Conservation (phyloP, 2,113 vertebrate species). For the Dipodomys ordii region DNA sequence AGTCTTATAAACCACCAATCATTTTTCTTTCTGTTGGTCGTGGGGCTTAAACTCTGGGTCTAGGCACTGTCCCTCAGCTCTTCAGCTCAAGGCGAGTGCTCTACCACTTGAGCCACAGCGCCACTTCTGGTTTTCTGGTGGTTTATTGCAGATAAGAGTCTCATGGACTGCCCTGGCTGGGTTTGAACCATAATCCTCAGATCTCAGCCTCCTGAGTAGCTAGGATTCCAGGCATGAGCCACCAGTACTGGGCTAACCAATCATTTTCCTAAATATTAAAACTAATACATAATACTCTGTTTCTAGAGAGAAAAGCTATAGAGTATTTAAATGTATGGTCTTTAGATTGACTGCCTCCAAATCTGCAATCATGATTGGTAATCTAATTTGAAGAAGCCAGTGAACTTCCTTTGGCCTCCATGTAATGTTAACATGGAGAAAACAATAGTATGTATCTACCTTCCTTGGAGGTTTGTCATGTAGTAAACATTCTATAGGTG, state of each 20-base stretch:
- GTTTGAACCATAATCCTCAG: too few species aligned
- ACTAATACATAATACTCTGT: neutral
- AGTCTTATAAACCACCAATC: neutral
- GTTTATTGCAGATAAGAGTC: too few species aligned
- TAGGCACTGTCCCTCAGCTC: too few species aligned
- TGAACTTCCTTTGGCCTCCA: neutral
- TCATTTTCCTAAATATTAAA: conserved; percentile 1
- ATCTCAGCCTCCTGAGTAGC: too few species aligned
- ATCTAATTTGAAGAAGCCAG: conserved; percentile 6
- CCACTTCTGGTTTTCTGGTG: too few species aligned
- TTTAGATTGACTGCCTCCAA: neutral
- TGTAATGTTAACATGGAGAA: conserved; percentile 11
- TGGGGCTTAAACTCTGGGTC: too few species aligned
- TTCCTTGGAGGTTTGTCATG: neutral
- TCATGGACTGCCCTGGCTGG: too few species aligned
- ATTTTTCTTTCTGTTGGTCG: too few species aligned
- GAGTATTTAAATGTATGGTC: neutral
- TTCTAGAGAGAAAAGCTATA: neutral
- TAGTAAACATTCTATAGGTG: neutral
- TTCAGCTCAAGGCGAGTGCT: too few species aligned
- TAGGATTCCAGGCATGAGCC: too few species aligned
- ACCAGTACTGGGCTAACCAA: neutral
- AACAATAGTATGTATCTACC: neutral
- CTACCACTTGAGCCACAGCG: too few species aligned
- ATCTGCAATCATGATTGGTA: conserved; percentile 21